Conservation (phyloP, 2,888 invertebrate species). For the Arge pagana region DNA sequence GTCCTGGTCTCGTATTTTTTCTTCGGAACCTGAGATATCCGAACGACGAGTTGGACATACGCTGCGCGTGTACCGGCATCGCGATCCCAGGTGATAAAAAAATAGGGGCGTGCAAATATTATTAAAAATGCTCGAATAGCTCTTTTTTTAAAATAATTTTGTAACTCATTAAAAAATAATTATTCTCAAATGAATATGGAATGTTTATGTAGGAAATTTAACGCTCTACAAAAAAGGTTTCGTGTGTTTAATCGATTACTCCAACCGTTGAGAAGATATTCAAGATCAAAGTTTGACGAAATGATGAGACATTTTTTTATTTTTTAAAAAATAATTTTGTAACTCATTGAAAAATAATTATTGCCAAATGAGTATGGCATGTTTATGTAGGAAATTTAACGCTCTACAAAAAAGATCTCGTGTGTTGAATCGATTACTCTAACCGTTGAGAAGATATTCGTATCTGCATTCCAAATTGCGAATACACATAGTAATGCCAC, state of each 20-base stretch:
- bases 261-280: no score
- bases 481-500: not conserved
- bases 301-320: not conserved
- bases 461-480: not conserved
- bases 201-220: no score
- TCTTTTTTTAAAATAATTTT: not conserved
- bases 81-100: constrained; percentile 48
- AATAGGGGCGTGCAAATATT: constrained; percentile 9
- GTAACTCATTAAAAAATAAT: not conserved
- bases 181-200: not conserved
- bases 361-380: not conserved
- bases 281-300: no score
- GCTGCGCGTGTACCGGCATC: constrained; percentile 57
- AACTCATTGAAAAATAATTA: not conserved
- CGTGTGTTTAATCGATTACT: no score
- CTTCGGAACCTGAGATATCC: constrained; percentile 48
- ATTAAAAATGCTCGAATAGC: not conserved
- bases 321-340: constrained; percentile 3
- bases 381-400: no score
- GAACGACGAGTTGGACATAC: constrained; percentile 45
- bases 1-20: constrained; percentile 47
- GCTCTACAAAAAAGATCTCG: no score
- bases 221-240: no score
- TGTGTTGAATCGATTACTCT: no score
- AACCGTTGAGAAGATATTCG: no score